Conservation (phyloP, 1,140 invertebrate species). For the Megalonaias nervosa region DNA sequence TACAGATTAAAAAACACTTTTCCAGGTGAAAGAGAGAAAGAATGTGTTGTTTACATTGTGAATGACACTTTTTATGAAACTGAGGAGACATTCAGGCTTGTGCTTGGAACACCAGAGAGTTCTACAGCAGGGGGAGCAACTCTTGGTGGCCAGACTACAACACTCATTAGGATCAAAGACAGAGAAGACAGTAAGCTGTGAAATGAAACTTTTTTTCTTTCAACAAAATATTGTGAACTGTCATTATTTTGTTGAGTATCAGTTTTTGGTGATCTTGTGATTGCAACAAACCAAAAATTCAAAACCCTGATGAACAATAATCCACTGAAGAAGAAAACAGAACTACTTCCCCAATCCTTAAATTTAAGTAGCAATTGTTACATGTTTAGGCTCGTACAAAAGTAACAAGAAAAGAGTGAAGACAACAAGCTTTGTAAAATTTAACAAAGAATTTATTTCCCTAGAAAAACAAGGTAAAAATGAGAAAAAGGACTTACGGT, state of each 20-base stretch:
- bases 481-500: too few relatives aligned
- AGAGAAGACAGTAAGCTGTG: conserved; percentile 67
- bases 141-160: conserved; percentile 60
- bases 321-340: too few relatives aligned
- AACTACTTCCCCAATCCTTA: too few relatives aligned
- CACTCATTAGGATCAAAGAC: conserved; percentile 67
- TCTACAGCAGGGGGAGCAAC: conserved; percentile 53
- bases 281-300: too few relatives aligned
- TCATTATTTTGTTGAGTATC: neutral
- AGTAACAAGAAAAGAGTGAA: too few relatives aligned
- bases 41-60: conserved; percentile 65
- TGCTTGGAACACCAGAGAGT: conserved; percentile 65
- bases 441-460: too few relatives aligned
- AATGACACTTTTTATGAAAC: conserved; percentile 66
- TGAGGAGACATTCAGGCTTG: conserved; percentile 68
- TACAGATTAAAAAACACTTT: neutral
- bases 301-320: too few relatives aligned
- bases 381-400: too few relatives aligned
- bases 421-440: too few relatives aligned
- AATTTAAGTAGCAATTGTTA: too few relatives aligned
- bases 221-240: neutral
- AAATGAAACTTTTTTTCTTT: neutral
- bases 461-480: too few relatives aligned
- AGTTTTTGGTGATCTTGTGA: too few relatives aligned
- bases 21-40: conserved; percentile 66